Percentiles rank a stretch among this genome's conserved stretches.
These are phyloP conservation scores for Nomada flava DNA, from an alignment of 2,888 invertebrate species.

Conservation along the genomic window DNA sequence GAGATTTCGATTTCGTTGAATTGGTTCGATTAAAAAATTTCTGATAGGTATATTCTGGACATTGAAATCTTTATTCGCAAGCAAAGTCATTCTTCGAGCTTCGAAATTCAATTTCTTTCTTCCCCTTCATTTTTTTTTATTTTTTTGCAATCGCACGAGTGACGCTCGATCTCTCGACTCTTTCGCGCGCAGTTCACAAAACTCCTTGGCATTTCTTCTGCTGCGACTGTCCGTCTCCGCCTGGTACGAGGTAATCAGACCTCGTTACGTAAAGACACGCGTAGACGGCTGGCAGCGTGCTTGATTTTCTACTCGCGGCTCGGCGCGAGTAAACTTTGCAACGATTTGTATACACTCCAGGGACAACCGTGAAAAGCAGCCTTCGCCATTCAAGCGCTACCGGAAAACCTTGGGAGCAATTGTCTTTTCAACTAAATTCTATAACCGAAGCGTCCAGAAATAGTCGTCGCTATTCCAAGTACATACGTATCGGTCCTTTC, in stretches of 20 bases:
- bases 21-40: no score
- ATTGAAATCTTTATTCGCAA: neutral
- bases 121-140: neutral
- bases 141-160: neutral
- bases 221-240: conserved; percentile 68
- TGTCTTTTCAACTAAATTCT: no score
- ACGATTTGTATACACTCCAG: neutral
- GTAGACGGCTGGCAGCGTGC: conserved; percentile 29
- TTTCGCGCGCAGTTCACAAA: conserved; percentile 18
- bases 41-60: no score
- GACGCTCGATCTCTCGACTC: conserved; percentile 24
- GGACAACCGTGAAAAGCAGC: neutral
- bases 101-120: neutral
- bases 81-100: no score
- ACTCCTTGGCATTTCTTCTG: conserved; percentile 42
- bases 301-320: conserved; percentile 37
- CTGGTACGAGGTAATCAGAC: conserved; percentile 76
- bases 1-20: no score
- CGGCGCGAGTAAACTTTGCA: conserved; percentile 12
- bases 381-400: neutral
- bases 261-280: conserved; percentile 75
- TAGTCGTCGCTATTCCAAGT: no score
- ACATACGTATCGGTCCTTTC: no score
- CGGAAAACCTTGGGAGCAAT: no score
- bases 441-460: no score